Base-by-base conservation (phyloP, 2,113 vertebrate genomes). In the Collichthys lucidus region DNA sequence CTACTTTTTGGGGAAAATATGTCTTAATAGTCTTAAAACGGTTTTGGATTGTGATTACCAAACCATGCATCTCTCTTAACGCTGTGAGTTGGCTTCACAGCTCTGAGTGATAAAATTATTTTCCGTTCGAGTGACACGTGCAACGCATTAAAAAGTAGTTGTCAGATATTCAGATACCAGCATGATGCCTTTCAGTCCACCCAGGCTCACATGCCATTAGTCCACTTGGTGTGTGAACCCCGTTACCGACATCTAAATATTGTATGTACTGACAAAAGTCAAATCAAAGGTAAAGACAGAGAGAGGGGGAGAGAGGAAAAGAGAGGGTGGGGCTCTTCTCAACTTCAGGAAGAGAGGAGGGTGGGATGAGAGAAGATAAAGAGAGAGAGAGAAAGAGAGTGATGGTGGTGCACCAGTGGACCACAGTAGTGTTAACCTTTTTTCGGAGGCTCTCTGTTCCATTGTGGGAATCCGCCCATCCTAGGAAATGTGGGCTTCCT, bases 401-500 rank as follows among this genome's bases (percentile, higher is more conserved):
- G 76, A 79, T 81, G 77, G 60, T 77, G 79, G 52, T 81, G 67
- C 74, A 80, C 69, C 60, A 70, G 61, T 74, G 70, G 80, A 75
- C 75, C 72, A 68, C 86, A 87, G 79, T 57, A 74, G 86, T 80
- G 80, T 74, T 55, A 77, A 83, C 84, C 88, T 40, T 93, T 73
- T 73, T 89, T 92, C 92, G 90, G 79, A 86, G 83, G 70, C 83
- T 88, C 79, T 85, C 85, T 91, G 87, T 90, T 80, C 87, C 88
- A 80, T 90, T 92, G 83, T 87, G 85, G 83, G 86, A 94, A 89
- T 90, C 86, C 92, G 80, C 93, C 94, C 94, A 93, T 93, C 89
- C 86, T 90, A 92, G 94, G 94, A 95, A 95, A 93, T 86, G 84
- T 89, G 89, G 71, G 84, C 90, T 95, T 96, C 95, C 95, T 95